phyloP scores from a whole-genome alignment of 2,797 vertebrate genomes.

The Masticophis lateralis region DNA sequence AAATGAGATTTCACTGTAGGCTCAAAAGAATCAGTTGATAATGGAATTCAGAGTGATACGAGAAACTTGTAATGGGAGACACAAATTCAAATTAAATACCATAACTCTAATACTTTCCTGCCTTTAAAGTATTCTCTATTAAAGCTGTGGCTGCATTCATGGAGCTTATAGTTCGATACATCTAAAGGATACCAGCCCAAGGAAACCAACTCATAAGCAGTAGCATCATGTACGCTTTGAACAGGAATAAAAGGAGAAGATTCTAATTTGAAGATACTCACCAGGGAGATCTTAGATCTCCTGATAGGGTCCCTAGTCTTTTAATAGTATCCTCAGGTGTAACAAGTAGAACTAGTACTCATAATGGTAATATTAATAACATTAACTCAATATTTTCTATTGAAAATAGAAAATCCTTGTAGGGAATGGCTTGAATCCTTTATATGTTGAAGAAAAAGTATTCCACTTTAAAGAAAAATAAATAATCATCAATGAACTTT shows the following conservation, averaged over 20 bases:
- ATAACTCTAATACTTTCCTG: not conserved
- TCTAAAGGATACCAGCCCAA: not conserved
- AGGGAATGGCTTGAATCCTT: constrained; percentile 1
- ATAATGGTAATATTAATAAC: not conserved
- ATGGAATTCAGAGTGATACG: not conserved
- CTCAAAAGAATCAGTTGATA: not conserved
- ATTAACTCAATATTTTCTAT: not conserved
- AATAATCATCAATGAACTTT: not conserved
- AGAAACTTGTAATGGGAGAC: not conserved
- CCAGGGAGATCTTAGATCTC: not conserved
- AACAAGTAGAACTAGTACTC: not conserved
- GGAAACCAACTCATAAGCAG: not conserved
- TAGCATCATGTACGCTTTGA: not conserved
- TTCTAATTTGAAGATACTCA: not conserved
- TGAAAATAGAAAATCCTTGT: not conserved
- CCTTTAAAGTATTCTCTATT: not conserved
- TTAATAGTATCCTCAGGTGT: not conserved
- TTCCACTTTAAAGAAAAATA: constrained; percentile 21
- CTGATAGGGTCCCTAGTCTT: not conserved
- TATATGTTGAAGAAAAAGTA: constrained; percentile 9
- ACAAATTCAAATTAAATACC: not conserved
- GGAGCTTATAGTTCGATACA: not conserved
- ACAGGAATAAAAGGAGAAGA: not conserved
- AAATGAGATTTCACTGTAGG: not conserved
- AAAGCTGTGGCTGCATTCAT: not conserved